Evolutionary conservation across 2,797 vertebrate species (phyloP).

Genomic region (Molossus alvarezi): DNA sequence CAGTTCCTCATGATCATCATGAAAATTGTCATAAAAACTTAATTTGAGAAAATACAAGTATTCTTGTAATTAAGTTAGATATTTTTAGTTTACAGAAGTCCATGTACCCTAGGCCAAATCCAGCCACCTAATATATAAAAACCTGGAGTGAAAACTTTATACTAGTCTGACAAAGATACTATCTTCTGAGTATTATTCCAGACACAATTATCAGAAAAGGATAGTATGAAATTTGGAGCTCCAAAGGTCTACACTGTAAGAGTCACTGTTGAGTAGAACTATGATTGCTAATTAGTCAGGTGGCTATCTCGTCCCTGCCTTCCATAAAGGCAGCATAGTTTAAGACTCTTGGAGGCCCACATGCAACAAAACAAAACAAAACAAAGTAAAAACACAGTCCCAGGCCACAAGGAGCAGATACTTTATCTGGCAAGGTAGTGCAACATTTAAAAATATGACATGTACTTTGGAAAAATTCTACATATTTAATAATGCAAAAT

Average conservation of each 20-base stretch:
- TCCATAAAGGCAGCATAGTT: not conserved
- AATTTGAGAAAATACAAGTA: constrained; percentile 58
- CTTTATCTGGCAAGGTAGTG: not conserved
- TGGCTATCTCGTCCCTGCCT: not conserved
- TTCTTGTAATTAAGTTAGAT: not conserved
- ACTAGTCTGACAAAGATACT: not conserved
- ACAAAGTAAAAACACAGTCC: not conserved
- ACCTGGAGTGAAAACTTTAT: constrained; percentile 8
- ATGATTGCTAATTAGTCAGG: not conserved
- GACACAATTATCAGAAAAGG: not conserved
- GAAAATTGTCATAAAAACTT: constrained; percentile 35
- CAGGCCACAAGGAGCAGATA: not conserved
- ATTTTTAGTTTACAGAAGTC: constrained; percentile 21
- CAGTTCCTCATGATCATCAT: not conserved
- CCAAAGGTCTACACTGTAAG: not conserved
- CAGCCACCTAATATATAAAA: not conserved
- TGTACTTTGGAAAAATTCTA: not conserved
- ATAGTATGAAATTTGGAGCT: not conserved
- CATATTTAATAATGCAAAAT: not conserved
- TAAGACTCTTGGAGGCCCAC: not conserved
- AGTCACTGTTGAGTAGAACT: not conserved
- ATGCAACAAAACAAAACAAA: not conserved
- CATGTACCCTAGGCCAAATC: not conserved
- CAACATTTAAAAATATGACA: not conserved
- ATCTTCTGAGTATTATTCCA: not conserved